phyloP scores from a whole-genome alignment of 1,140 invertebrate genomes.

The Andricus grossulariae region DNA sequence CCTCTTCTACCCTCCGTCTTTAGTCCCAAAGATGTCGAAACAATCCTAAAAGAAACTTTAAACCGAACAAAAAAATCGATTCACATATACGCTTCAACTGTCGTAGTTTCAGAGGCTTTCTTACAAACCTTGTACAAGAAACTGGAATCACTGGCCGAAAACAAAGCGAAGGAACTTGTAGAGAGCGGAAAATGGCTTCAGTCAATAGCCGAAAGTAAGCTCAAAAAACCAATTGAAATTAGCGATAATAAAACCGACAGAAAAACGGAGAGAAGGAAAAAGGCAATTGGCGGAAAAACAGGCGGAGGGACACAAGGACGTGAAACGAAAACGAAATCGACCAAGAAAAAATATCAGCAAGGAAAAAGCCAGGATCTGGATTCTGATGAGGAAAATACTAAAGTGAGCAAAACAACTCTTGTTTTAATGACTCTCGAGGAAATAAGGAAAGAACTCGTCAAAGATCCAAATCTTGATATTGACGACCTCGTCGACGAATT shows the following conservation, averaged over 20 bases:
- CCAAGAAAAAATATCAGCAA: slow-evolving; percentile 84
- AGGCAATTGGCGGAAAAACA: slow-evolving; percentile 88
- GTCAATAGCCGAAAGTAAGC: slow-evolving; percentile 67
- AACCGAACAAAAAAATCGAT: slow-evolving; percentile 71
- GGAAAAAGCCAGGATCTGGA: slow-evolving; percentile 78
- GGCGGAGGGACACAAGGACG: slow-evolving; percentile 94
- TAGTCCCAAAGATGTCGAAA: slow-evolving; percentile 84
- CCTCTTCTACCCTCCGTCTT: slow-evolving; percentile 88
- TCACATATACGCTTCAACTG: slow-evolving; percentile 64
- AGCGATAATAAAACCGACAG: slow-evolving; percentile 82
- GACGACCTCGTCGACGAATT: slow-evolving; percentile 80
- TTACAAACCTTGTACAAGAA: slow-evolving; percentile 82
- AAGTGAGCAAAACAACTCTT: slow-evolving; percentile 71
- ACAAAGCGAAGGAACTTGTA: slow-evolving; percentile 85
- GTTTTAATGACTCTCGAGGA: slow-evolving; percentile 83
- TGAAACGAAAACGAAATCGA: slow-evolving; percentile 96
- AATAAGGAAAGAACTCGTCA: slow-evolving; percentile 81
- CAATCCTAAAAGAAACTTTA: slow-evolving; percentile 82
- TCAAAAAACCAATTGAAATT: slow-evolving; percentile 65
- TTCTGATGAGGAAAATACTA: slow-evolving; percentile 77
- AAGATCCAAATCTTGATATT: slow-evolving; percentile 80
- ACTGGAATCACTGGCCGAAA: slow-evolving; percentile 82
- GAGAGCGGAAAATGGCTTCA: slow-evolving; percentile 79
- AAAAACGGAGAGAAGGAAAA: slow-evolving; percentile 92
- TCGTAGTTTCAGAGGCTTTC: slow-evolving; percentile 75